Conservation (phyloP, 2,113 vertebrate species). For the Carettochelys insculpta region DNA sequence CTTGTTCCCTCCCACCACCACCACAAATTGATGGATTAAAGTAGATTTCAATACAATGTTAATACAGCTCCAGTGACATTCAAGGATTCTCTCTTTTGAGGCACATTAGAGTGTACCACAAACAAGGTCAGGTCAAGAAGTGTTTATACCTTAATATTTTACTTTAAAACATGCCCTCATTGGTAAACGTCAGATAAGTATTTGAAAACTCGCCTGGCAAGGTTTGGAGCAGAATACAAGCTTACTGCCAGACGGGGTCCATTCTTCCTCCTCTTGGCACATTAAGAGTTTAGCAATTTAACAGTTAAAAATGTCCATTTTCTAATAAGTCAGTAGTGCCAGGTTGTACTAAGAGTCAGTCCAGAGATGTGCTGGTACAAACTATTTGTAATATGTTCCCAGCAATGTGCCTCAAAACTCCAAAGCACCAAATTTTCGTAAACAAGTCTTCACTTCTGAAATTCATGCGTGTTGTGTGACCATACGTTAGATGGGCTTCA, state of each 20-base stretch:
- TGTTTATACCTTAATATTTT: neutral
- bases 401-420: slow-evolving; percentile 39
- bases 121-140: slow-evolving; percentile 29
- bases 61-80: neutral
- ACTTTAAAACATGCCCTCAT: slow-evolving; percentile 24
- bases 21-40: neutral
- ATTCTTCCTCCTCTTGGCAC: slow-evolving; percentile 23
- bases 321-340: slow-evolving; percentile 45
- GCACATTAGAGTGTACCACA: slow-evolving; percentile 15
- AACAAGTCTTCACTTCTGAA: neutral
- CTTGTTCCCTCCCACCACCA: neutral
- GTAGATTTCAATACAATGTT: neutral
- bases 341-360: slow-evolving; percentile 35
- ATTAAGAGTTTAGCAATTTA: slow-evolving; percentile 33
- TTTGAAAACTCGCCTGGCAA: neutral
- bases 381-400: slow-evolving; percentile 8
- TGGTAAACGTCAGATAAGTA: neutral
- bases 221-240: slow-evolving; percentile 42
- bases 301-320: slow-evolving; percentile 40
- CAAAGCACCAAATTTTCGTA: slow-evolving; percentile 3
- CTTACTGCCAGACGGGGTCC: slow-evolving; percentile 19
- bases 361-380: slow-evolving; percentile 43
- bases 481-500: neutral
- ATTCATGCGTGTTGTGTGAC: too few relatives aligned
- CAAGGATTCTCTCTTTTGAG: neutral